These are phyloP conservation scores for Scrobipalpa atriplicella DNA, from an alignment of 2,888 invertebrate genomes.

Conservation along the genomic window DNA sequence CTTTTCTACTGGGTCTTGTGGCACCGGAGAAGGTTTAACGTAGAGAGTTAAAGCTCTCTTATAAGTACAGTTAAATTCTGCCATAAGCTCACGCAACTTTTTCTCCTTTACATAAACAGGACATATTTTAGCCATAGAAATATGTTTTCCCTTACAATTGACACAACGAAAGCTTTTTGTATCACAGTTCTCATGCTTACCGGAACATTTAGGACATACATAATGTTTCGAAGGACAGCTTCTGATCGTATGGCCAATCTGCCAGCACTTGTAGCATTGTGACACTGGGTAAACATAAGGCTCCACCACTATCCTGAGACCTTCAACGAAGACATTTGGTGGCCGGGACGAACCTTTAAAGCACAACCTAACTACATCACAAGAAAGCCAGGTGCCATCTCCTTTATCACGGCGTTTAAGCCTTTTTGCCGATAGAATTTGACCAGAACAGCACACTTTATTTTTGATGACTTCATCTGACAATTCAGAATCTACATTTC, in stretches of 20 bases:
- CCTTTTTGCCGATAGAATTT: not conserved
- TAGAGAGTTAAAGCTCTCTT: not conserved
- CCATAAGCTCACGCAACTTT: not conserved
- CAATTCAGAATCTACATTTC: slow-evolving; percentile 8
- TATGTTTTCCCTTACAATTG: not conserved
- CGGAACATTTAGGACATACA: not conserved
- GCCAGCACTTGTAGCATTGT: slow-evolving; percentile 12
- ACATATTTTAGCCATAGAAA: not conserved
- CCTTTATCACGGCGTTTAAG: not conserved
- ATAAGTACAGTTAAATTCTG: slow-evolving; percentile 6
- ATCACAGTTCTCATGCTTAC: slow-evolving; percentile 3
- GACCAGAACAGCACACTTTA: not conserved
- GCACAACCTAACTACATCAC: not conserved
- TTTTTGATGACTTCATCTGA: not conserved
- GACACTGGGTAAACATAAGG: slow-evolving; percentile 16
- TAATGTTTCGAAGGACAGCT: not conserved
- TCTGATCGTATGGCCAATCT: not conserved
- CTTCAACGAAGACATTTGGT: not conserved
- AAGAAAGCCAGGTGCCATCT: not conserved
- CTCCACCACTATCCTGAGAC: not conserved
- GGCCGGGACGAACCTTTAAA: slow-evolving; percentile 7
- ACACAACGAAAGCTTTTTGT: not conserved
- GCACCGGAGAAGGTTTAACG: not conserved
- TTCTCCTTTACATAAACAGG: slow-evolving; percentile 4
- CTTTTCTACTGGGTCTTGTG: not conserved